Percentiles rank a stretch among this genome's conserved stretches.
These are phyloP conservation scores for Onychorhynchus coronatus DNA, from an alignment of 2,113 vertebrate genomes.

Conservation along the genomic window DNA sequence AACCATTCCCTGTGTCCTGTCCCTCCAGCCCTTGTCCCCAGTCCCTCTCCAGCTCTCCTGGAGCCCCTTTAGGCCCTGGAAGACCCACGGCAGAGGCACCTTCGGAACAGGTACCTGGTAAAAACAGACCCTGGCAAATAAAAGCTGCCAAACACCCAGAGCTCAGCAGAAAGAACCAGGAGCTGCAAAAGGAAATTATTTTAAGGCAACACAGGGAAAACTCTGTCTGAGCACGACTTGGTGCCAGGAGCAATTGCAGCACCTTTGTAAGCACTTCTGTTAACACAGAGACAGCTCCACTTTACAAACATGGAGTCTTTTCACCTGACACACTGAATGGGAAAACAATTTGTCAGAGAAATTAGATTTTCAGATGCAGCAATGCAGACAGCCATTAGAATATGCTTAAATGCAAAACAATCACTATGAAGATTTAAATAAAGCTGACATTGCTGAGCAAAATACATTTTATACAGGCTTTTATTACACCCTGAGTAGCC, in stretches of 20 bases:
- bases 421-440: neutral
- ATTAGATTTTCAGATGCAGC: neutral
- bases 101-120: neutral
- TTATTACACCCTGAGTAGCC: neutral
- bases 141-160: fast-evolving
- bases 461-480: neutral
- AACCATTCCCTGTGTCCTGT: neutral
- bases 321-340: neutral
- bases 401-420: neutral
- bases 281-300: neutral
- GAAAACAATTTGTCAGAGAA: neutral
- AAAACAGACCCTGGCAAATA: too few species aligned
- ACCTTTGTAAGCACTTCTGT: neutral
- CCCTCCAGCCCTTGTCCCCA: neutral
- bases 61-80: neutral
- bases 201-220: neutral
- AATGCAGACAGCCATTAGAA: neutral
- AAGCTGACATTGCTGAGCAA: neutral
- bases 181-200: neutral
- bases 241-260: neutral
- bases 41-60: neutral
- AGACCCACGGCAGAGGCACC: neutral
- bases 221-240: fast-evolving
- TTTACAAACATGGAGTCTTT: neutral
- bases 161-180: neutral